A percentile compares a stretch with the other conserved stretches of the same genome.
These are phyloP conservation scores for Sphenodon punctatus DNA, from an alignment of 2,797 vertebrate species.

Conservation along the genomic window DNA sequence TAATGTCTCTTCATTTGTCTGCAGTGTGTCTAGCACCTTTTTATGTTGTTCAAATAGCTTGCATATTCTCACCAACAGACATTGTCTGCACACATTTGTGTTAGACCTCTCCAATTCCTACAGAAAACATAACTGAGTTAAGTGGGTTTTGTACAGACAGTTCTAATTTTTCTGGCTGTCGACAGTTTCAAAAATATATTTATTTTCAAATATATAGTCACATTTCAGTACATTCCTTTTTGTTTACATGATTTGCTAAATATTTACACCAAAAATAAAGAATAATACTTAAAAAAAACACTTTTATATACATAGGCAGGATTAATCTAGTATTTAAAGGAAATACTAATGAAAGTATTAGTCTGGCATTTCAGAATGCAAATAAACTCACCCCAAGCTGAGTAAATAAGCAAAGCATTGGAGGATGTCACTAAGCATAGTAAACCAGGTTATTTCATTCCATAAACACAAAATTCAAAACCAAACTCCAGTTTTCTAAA, in stretches of 20 bases:
- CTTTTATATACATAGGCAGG: background rate
- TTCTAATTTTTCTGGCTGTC: background rate
- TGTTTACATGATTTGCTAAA: background rate
- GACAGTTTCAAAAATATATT: background rate
- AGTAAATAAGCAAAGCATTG: constrained; percentile 1
- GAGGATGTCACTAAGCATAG: background rate
- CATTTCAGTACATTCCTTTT: background rate
- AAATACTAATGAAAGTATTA: constrained; percentile 18
- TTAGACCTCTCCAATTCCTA: background rate
- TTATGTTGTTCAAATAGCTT: background rate
- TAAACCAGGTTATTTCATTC: constrained; percentile 5
- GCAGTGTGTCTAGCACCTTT: rapidly evolving
- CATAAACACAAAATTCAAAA: constrained; percentile 7
- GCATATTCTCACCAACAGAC: too few species aligned
- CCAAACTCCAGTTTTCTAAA: background rate
- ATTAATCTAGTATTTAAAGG: constrained; percentile 33
- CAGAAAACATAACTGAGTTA: background rate
- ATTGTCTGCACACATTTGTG: rapidly evolving
- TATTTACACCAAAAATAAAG: background rate
- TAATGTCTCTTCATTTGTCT: background rate
- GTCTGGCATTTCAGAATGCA: background rate
- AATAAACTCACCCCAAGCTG: background rate
- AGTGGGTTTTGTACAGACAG: background rate
- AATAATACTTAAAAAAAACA: background rate
- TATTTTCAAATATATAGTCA: too few species aligned